These are phyloP conservation scores for Enteromius treurensis DNA, from an alignment of 2,797 vertebrate species.

Conservation along the genomic window DNA sequence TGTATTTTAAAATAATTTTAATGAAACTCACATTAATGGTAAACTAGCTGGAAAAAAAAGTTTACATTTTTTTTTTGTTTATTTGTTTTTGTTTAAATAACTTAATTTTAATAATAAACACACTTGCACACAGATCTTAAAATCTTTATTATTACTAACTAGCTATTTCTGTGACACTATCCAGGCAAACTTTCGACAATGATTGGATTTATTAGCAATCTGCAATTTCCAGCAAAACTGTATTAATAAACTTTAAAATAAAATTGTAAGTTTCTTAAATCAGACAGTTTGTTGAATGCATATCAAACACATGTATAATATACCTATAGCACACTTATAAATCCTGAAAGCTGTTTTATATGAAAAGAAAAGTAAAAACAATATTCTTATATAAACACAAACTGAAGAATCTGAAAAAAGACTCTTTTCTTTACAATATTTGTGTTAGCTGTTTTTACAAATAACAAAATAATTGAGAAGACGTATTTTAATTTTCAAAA, in stretches of 20 bases:
- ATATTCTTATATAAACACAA: neutral
- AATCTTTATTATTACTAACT: neutral
- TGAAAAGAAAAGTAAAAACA: neutral
- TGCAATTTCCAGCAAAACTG: neutral
- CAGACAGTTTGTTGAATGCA: neutral
- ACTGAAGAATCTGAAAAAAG: neutral
- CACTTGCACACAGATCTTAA: neutral
- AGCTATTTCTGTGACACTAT: neutral
- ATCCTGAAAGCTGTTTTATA: neutral
- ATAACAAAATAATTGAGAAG: neutral
- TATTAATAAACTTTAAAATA: neutral
- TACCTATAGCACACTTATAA: neutral
- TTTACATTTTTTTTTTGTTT: neutral
- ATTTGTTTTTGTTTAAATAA: neutral
- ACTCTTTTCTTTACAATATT: too few relatives aligned
- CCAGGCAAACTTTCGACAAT: neutral
- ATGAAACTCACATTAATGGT: neutral
- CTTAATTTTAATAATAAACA: neutral
- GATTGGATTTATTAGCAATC: neutral
- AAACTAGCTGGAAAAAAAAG: neutral
- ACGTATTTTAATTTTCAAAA: neutral
- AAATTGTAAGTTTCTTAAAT: neutral
- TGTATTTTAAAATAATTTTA: neutral
- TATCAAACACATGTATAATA: neutral
- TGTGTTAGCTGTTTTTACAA: neutral